Conservation (phyloP, 2,888 invertebrate species). For the Cheilosia scutellata region DNA sequence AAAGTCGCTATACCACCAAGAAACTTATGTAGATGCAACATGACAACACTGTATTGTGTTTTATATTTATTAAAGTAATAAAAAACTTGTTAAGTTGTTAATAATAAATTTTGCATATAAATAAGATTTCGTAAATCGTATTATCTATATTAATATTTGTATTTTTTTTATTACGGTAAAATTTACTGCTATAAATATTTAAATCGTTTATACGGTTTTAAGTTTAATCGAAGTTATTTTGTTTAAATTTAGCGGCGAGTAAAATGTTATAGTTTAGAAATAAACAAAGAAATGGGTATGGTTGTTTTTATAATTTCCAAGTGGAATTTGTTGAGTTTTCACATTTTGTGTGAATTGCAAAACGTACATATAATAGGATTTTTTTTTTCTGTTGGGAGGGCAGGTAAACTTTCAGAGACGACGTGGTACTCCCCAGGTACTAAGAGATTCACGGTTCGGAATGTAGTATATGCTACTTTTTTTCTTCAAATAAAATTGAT, state of each 20-base stretch:
- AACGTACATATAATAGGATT: no score
- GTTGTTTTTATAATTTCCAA: no score
- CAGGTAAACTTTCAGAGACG: no score
- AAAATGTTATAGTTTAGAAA: background rate
- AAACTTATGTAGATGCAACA: slow-evolving; percentile 1
- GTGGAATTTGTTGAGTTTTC: no score
- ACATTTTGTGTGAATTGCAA: no score
- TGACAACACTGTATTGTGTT: slow-evolving; percentile 10
- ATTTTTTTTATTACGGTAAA: background rate
- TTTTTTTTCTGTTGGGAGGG: no score
- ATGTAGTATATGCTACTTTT: no score
- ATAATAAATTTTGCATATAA: background rate
- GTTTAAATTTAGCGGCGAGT: background rate
- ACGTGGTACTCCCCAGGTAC: no score
- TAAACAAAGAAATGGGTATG: background rate
- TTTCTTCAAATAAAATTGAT: no score
- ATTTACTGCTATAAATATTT: background rate
- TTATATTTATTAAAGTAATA: background rate
- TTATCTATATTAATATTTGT: background rate
- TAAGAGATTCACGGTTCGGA: no score
- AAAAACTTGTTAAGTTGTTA: slow-evolving; percentile 6
- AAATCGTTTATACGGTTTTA: background rate
- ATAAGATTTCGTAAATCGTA: background rate
- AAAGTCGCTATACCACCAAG: background rate
- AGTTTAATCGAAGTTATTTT: background rate